Percentiles rank a stretch among this genome's conserved stretches.
Conservation (phyloP, 2,797 vertebrate genomes). For the Adrianichthys oophorus region DNA sequence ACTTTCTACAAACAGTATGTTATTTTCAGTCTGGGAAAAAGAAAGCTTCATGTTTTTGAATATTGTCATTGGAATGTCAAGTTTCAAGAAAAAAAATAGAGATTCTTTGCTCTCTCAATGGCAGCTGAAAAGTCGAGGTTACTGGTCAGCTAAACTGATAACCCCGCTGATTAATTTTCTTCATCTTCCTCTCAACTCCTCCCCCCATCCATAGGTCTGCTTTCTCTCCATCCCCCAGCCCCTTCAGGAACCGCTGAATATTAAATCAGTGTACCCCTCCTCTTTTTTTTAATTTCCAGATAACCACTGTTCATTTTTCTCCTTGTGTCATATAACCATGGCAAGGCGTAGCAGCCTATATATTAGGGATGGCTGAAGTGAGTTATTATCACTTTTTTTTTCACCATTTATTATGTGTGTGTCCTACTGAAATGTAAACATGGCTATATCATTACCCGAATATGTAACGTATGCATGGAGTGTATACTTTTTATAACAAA, state of each 20-base stretch:
- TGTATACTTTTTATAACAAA: constrained; percentile 39
- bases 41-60: too few species aligned
- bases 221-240: constrained; percentile 48
- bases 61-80: too few species aligned
- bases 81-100: constrained; percentile 32
- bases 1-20: too few species aligned
- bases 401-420: constrained; percentile 54
- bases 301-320: constrained; percentile 75
- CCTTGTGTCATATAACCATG: constrained; percentile 52
- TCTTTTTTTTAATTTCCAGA: constrained; percentile 73
- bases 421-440: constrained; percentile 46
- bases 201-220: constrained; percentile 38
- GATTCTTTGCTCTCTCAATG: constrained; percentile 49
- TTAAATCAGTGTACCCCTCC: constrained; percentile 66
- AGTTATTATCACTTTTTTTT: constrained; percentile 59
- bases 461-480: constrained; percentile 36
- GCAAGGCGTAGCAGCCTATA: constrained; percentile 53
- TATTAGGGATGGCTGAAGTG: constrained; percentile 52
- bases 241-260: constrained; percentile 67
- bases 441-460: constrained; percentile 55
- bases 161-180: constrained; percentile 73
- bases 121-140: constrained; percentile 71
- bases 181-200: constrained; percentile 41
- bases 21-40: too few species aligned
- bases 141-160: constrained; percentile 72